Evolutionary conservation across 2,797 vertebrate genomes (phyloP), one percentile per base, ranked within the genome.

Genomic region (Myotis daubentonii): DNA sequence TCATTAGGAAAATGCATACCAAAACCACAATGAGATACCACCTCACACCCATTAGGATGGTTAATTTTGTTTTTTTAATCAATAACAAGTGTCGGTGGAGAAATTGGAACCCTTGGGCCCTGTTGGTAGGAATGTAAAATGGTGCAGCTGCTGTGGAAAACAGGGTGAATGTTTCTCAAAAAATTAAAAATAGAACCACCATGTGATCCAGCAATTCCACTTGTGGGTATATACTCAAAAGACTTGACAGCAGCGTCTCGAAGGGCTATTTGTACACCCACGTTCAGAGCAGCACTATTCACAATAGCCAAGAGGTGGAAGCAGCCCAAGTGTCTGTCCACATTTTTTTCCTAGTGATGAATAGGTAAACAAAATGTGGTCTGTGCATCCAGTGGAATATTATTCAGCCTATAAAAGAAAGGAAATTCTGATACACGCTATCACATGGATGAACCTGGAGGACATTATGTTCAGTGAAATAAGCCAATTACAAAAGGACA

Each of bases 1-100:
- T 41, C 51, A 7, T 20, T 6, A 66, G 68, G 15, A 20, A 60
- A 57, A 41, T 7, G 25, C 25, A 33, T 8, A 19, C 53, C 44
- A 8, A 49, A 75, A 30, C 30, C 36, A 36, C 51, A 15, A 4
- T 2, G 30, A 81, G 55, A 25, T 30, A 4, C 38, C 49, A 16
- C 1, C 20, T 41, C 71, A 15, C 0, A 47, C n/a, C 5, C 30
- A 15, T 3, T 6, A 47, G 44, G 9, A 1, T 20, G 30, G 55
- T 47, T 66, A 82, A n/a, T 33, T 47, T 47, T 36, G 36, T 7
- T 30, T 30, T 62, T 62, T 30, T 30, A 65, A 33, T 30, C 12
- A 53, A 33, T n/a, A 72, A 12, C 20, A 51, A 36, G 0, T 44
- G 53, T 36, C 6, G 12, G 80, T 44, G 81, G 33, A 85, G 87